Evolutionary conservation across 2,113 vertebrate genomes (phyloP).

Genomic region (Trachemys scripta): DNA sequence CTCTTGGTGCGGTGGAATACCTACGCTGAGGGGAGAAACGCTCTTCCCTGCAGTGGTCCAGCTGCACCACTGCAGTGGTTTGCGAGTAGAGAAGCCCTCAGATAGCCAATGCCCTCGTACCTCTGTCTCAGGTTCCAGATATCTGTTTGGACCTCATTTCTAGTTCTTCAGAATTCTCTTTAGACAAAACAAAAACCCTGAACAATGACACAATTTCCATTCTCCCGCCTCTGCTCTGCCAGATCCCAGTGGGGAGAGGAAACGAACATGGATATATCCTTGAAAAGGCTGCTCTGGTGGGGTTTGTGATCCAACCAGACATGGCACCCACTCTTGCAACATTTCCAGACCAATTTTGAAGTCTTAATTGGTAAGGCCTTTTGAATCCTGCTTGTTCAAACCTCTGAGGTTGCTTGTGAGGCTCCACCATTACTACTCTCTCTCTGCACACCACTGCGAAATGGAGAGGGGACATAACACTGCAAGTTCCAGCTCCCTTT

Average conservation of each 20-base stretch:
- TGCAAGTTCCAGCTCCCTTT: background rate
- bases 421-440: background rate
- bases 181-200: background rate
- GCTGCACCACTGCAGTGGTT: no score
- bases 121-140: background rate
- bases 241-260: background rate
- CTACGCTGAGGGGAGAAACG: no score
- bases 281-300: background rate
- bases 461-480: background rate
- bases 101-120: background rate
- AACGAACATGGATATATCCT: background rate
- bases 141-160: background rate
- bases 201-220: background rate
- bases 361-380: background rate
- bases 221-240: background rate
- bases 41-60: no score
- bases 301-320: background rate
- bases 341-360: conserved; percentile 3
- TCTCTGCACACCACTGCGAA: accelerated
- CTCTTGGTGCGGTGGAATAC: no score
- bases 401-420: background rate
- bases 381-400: background rate
- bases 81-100: no score
- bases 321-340: background rate
- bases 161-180: background rate